Evolutionary conservation across 1,140 invertebrate genomes (phyloP).

Genomic region (Brachionus rubens): DNA sequence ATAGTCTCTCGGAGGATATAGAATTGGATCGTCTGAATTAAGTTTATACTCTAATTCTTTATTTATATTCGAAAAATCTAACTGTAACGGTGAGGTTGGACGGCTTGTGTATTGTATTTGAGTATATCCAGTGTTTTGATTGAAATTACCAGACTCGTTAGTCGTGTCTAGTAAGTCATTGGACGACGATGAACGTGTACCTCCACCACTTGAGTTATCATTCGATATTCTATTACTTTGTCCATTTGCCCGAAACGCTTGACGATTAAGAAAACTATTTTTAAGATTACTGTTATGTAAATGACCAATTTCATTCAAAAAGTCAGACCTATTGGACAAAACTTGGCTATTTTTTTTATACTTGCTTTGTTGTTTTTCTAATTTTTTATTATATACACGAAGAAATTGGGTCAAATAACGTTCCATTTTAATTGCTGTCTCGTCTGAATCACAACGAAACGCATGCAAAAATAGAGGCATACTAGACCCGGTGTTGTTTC

Average conservation of each 20-base stretch:
- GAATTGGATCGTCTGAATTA: constrained; percentile 10
- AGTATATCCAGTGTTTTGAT: background rate
- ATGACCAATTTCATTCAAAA: background rate
- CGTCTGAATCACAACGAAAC: constrained; percentile 21
- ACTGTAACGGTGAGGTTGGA: constrained; percentile 1
- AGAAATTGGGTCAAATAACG: background rate
- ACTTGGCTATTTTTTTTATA: background rate
- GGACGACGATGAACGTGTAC: constrained; percentile 13
- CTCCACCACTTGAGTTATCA: constrained; percentile 12
- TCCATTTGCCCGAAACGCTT: background rate
- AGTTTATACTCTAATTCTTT: constrained; percentile 25
- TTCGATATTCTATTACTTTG: background rate
- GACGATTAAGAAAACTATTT: constrained; percentile 3
- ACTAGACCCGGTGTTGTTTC: background rate
- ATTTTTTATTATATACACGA: constrained; percentile 17
- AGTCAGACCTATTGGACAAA: background rate
- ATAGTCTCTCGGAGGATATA: constrained; percentile 23
- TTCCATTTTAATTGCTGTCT: constrained; percentile 12
- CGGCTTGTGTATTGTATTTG: background rate
- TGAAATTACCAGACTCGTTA: background rate
- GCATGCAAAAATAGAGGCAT: constrained; percentile 9
- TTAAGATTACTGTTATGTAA: constrained; percentile 15
- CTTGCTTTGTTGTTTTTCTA: background rate
- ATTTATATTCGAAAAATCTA: constrained; percentile 19
- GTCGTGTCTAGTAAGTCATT: constrained; percentile 10